These are phyloP conservation scores for Erebia aethiops DNA, from an alignment of 2,888 invertebrate species.

Conservation along the genomic window DNA sequence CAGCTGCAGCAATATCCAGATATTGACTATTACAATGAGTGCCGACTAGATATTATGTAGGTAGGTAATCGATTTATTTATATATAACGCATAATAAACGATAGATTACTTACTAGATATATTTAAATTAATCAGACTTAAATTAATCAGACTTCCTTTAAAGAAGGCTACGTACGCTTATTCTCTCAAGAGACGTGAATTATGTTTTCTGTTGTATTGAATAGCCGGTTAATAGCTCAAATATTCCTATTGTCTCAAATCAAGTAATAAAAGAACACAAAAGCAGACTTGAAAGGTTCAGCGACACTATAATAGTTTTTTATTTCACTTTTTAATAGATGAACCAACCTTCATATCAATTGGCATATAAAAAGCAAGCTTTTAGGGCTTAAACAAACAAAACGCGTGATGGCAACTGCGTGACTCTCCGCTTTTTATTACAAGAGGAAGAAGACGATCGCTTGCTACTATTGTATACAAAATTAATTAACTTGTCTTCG, in stretches of 20 bases:
- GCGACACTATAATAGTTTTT: conserved; percentile 21
- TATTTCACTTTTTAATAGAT: conserved; percentile 34
- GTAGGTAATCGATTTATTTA: too few relatives aligned
- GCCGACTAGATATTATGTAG: too few relatives aligned
- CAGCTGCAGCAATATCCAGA: too few relatives aligned
- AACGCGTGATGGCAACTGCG: too few relatives aligned
- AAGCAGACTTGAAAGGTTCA: conserved; percentile 20
- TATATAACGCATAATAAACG: too few relatives aligned
- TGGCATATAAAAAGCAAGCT: conserved; percentile 41
- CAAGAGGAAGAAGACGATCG: too few relatives aligned
- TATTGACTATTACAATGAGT: too few relatives aligned
- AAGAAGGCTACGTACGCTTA: background rate
- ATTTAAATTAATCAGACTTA: too few relatives aligned
- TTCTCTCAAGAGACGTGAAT: background rate
- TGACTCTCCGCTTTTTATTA: too few relatives aligned
- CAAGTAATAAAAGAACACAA: conserved; percentile 9
- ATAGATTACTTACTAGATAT: too few relatives aligned
- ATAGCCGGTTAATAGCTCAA: background rate
- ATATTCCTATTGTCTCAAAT: conserved; percentile 2
- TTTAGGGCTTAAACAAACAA: conserved; percentile 6
- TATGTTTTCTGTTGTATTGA: background rate
- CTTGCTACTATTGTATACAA: too few relatives aligned
- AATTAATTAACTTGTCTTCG: too few relatives aligned
- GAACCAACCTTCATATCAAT: conserved; percentile 42
- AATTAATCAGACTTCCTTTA: background rate